These are phyloP conservation scores for Acrossocheilus wenchowensis DNA, from an alignment of 2,797 vertebrate genomes.

Conservation along the genomic window DNA sequence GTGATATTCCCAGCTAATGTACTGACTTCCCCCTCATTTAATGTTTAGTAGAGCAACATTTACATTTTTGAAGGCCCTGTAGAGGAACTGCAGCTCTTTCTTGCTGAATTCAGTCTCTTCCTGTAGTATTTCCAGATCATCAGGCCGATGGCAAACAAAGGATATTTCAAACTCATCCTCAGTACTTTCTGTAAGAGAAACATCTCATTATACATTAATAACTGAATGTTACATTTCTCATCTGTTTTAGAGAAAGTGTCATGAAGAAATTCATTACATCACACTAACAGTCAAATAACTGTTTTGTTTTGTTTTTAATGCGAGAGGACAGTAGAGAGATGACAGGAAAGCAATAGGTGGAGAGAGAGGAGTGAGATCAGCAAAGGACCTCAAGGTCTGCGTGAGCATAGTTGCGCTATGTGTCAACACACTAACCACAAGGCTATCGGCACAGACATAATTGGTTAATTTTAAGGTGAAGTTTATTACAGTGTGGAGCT, in stretches of 20 bases:
- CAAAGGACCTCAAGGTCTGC: too few relatives aligned
- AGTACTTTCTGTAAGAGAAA: constrained; percentile 80
- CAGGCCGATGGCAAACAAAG: constrained; percentile 89
- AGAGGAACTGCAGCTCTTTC: constrained; percentile 95
- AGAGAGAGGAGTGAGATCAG: too few relatives aligned
- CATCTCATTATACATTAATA: not conserved
- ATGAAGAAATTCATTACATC: not conserved
- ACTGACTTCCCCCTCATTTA: not conserved
- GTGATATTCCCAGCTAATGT: not conserved
- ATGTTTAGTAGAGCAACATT: constrained; percentile 4
- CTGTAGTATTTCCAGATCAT: constrained; percentile 89
- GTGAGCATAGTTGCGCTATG: too few relatives aligned
- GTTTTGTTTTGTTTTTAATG: not conserved
- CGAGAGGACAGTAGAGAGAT: not conserved
- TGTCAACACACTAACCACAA: too few relatives aligned
- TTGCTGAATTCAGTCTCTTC: constrained; percentile 93
- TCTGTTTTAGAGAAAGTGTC: not conserved
- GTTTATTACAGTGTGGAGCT: not conserved
- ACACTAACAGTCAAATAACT: not conserved
- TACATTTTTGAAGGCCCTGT: constrained; percentile 95
- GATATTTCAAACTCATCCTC: constrained; percentile 88
- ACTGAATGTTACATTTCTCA: not conserved
- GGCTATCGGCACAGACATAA: too few relatives aligned
- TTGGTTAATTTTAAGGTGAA: not conserved
- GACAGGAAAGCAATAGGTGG: too few relatives aligned